Base-by-base conservation (phyloP, 2,888 invertebrate species). In the Dugesia japonica region DNA sequence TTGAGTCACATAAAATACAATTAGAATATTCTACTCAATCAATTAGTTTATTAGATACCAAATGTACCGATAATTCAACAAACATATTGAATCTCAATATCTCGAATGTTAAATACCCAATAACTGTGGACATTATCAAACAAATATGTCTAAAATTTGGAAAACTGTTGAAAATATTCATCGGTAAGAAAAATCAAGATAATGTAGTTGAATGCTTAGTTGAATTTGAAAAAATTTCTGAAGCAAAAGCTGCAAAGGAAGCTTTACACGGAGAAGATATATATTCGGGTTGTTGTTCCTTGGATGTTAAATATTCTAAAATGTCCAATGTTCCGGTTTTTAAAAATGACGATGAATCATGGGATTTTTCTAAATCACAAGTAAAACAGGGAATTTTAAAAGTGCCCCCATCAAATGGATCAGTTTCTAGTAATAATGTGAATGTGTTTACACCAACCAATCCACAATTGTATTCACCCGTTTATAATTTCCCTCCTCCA, bases 311-410 rank as follows among this genome's bases (percentile, higher is more conserved):
- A 1, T 76, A 28, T 42, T 42, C 71, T n/a, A 71, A 71, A 7
- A 26, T 77, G 71, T 20, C 28, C 23, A 23, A 26, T 1, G 71
- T 77, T 20, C 77, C 78, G 20, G 77, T 77, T n/a, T 27, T 26
- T 4, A 78, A 78, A 71, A 77, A 77, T 72, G 77, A 42, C 28
- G 4, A 71, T 26, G 77, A 77, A 28, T 38, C 28, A 13, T 77
- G 75, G 76, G 77, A 77, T 56, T 77, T 71, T 31, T 94, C 94
- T 83, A 86, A 85, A 79, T 84, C 83, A 79, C 31, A 31, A 31
- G 31, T 31, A 7, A 83, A 84, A 84, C 72, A 72, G 31, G 28
- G 72, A 1, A 33, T 76, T n/a, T 33, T 76, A 26, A 31, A 31
- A 31, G n/a, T n/a, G n/a, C 31, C 31, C 13, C 31, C 31, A 31